phyloP scores from a whole-genome alignment of 2,797 vertebrate genomes.

The Gallinago solitaria region DNA sequence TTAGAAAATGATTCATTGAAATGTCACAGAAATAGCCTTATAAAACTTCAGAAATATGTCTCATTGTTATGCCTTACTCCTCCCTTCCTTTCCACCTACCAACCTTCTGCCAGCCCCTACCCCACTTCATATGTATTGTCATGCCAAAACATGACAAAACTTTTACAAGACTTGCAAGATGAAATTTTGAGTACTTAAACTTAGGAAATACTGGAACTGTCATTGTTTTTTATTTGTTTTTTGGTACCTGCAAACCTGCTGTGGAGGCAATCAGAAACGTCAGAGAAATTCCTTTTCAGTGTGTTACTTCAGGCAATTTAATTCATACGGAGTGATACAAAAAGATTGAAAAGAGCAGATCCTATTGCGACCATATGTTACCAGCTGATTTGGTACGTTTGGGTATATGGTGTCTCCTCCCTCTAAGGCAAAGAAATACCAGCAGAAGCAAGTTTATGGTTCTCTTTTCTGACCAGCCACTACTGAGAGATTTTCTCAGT shows the following conservation, averaged over 20 bases:
- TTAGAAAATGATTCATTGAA: constrained; percentile 66
- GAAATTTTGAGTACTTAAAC: not conserved
- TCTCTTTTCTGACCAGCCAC: not conserved
- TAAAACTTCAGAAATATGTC: constrained; percentile 58
- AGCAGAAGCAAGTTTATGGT: not conserved
- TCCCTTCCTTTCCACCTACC: constrained; percentile 48
- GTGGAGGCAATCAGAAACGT: not conserved
- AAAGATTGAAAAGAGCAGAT: not conserved
- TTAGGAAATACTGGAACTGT: not conserved
- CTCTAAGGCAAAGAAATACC: not conserved
- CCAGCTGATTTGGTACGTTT: not conserved
- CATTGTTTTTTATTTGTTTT: not conserved
- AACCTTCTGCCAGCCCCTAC: constrained; percentile 58
- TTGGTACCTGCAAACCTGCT: not conserved
- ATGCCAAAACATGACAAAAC: not conserved
- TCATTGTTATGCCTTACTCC: constrained; percentile 61
- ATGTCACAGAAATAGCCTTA: constrained; percentile 55
- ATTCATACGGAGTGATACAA: not conserved
- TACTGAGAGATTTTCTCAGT: not conserved
- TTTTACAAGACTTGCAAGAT: not conserved
- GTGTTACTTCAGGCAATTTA: not conserved
- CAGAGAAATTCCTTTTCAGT: not conserved
- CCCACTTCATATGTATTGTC: not conserved
- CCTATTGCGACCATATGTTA: not conserved
- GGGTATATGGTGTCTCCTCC: not conserved